A percentile compares a stretch with the other conserved stretches of the same genome.
phyloP scores from a whole-genome alignment of 2,888 invertebrate species.

The Leucozona laternaria region DNA sequence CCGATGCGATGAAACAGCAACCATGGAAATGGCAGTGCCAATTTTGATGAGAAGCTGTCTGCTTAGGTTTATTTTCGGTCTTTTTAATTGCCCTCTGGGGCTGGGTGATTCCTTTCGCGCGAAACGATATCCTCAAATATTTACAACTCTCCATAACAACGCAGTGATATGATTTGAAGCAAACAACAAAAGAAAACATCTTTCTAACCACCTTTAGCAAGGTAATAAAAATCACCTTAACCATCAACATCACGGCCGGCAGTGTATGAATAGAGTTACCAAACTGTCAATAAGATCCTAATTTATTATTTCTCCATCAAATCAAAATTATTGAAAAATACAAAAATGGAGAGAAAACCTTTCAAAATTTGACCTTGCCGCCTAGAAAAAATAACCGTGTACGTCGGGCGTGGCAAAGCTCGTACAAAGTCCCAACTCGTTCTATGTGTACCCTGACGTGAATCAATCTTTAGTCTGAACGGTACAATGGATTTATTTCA shows the following conservation, averaged over 20 bases:
- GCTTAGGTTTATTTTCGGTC: constrained; percentile 66
- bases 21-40: constrained; percentile 52
- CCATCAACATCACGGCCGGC: not conserved
- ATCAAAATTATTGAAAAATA: too few species aligned
- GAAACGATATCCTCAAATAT: constrained; percentile 74
- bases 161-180: constrained; percentile 50
- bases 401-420: too few species aligned
- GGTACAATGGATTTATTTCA: too few species aligned
- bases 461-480: too few species aligned
- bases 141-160: constrained; percentile 55
- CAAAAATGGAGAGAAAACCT: too few species aligned
- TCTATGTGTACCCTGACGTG: too few species aligned
- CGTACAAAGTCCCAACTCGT: too few species aligned
- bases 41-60: constrained; percentile 71
- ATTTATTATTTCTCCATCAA: not conserved
- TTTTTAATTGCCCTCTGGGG: constrained; percentile 71
- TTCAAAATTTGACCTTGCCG: too few species aligned
- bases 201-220: constrained; percentile 45
- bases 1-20: constrained; percentile 5
- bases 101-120: constrained; percentile 61
- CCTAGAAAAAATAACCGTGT: too few species aligned
- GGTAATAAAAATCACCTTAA: constrained; percentile 54
- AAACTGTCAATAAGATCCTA: not conserved
- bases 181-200: constrained; percentile 23
- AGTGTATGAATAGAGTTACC: constrained; percentile 15